Conservation (phyloP, 2,113 vertebrate genomes). For the Dermatemys mawii region DNA sequence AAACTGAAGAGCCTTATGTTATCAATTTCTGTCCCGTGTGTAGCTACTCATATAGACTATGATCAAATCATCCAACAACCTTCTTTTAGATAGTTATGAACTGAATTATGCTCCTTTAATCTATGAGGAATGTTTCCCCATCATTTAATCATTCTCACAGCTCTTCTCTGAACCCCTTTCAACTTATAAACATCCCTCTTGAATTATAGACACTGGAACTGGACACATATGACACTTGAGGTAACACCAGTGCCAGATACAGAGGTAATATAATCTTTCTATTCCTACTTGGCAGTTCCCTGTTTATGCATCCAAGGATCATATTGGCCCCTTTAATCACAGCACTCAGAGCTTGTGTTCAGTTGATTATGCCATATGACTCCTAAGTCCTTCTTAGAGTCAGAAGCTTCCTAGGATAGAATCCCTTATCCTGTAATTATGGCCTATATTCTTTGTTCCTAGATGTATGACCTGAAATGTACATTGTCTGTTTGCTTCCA, state of each 20-base stretch:
- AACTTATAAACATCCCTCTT: neutral
- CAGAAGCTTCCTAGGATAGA: neutral
- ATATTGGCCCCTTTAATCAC: neutral
- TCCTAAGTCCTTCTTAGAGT: neutral
- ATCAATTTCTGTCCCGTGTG: neutral
- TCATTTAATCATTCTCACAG: neutral
- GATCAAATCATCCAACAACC: neutral
- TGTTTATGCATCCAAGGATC: neutral
- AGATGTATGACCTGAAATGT: too few species aligned
- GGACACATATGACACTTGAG: neutral
- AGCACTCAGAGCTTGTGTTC: neutral
- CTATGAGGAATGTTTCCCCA: neutral
- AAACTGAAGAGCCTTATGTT: neutral
- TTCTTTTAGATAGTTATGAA: neutral
- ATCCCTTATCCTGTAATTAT: neutral
- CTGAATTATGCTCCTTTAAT: too few species aligned
- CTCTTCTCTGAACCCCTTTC: neutral
- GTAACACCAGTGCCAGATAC: neutral
- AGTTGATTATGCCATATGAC: neutral
- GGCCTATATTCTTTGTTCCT: neutral
- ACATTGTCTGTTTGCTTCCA: too few species aligned
- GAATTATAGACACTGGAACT: neutral
- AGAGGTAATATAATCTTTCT: neutral
- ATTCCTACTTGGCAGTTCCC: neutral
- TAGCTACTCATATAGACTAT: neutral